Evolutionary conservation across 2,113 vertebrate species (phyloP), one percentile per base, ranked within the genome.

Genomic region (Ornithorhynchus anatinus): DNA sequence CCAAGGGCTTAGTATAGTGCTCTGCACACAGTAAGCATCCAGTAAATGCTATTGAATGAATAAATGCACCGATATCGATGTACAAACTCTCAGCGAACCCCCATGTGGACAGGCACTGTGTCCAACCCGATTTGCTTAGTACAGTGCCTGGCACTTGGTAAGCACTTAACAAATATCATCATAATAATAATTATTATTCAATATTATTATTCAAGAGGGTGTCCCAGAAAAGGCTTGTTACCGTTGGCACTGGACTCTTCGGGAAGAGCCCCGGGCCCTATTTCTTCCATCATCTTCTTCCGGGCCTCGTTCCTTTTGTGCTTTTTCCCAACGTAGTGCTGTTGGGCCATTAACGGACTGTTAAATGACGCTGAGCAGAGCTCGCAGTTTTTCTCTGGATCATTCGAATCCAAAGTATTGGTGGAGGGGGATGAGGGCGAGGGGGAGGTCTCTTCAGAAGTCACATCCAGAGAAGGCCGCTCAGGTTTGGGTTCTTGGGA

Each of bases 261-360:
- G 75, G 88, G 73, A 54, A 91, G 57, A 12, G 40, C 69, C 33
- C 90, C 63, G 8, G 93, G 81, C 66, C 86, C 86, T 7, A 94
- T 84, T 47, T 92, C 69, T 64, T 88, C 83, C 67, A 95, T 22
- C 71, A 93, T 63, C 22, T 86, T 90, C 74, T 86, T 89, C 44
- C 91, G 88, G 64, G 83, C 80, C 80, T 92, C 89, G 20, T 93
- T 97, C 72, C 91, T 92, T 80, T 94, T 94, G 88, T 97, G 95
- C 69, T 94, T 96, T 72, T 93, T 91, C 37, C 94, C 95, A 33
- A 76, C 80, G 69, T 95, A 97, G 80, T 96, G 95, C 67, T 96
- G 87, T 69, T 91, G 74, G 33, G 94, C 93, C 77, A 89, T 84
- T 23, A 91, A 33, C 5, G 93, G 89, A 59, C 92, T 95, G 77